Conservation (phyloP, 2,113 vertebrate genomes). For the Perca schrenkii region DNA sequence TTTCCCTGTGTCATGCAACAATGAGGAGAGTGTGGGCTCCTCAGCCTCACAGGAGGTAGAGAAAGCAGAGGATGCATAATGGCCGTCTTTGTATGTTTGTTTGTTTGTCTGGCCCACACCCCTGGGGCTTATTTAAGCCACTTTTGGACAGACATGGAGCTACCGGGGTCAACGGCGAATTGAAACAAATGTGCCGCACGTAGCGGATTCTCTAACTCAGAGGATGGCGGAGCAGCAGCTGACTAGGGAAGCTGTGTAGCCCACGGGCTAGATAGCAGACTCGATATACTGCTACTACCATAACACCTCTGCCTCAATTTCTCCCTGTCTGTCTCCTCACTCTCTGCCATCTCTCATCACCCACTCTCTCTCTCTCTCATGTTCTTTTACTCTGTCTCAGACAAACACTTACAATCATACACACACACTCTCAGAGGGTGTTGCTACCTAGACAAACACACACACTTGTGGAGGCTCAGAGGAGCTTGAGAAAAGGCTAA, state of each 20-base stretch:
- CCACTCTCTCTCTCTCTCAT: slow-evolving; percentile 27
- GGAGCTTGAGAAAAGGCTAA: slow-evolving; percentile 50
- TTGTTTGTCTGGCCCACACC: slow-evolving; percentile 46
- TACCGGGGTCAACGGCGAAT: slow-evolving; percentile 56
- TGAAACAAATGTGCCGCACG: slow-evolving; percentile 50
- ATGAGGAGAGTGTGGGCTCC: slow-evolving; percentile 50
- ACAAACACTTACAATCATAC: slow-evolving; percentile 57
- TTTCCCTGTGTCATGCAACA: slow-evolving; percentile 28
- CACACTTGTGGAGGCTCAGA: slow-evolving; percentile 53
- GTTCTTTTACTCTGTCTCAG: slow-evolving; percentile 37
- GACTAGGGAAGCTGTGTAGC: slow-evolving; percentile 50
- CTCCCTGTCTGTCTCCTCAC: slow-evolving; percentile 23
- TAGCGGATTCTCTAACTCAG: slow-evolving; percentile 27
- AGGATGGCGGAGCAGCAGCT: slow-evolving; percentile 32
- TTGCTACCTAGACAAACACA: slow-evolving; percentile 59
- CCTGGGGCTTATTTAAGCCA: slow-evolving; percentile 67
- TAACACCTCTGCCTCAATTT: slow-evolving; percentile 50
- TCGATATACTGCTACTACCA: slow-evolving; percentile 52
- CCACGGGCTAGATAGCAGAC: slow-evolving; percentile 65
- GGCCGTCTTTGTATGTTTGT: slow-evolving; percentile 61
- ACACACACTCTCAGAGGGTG: slow-evolving; percentile 14
- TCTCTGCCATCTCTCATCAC: slow-evolving; percentile 59
- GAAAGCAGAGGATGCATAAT: slow-evolving; percentile 42
- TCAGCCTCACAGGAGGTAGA: slow-evolving; percentile 44
- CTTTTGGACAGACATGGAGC: slow-evolving; percentile 56